Base-by-base conservation (phyloP, 2,113 vertebrate species). In the Acanthochromis polyacanthus region DNA sequence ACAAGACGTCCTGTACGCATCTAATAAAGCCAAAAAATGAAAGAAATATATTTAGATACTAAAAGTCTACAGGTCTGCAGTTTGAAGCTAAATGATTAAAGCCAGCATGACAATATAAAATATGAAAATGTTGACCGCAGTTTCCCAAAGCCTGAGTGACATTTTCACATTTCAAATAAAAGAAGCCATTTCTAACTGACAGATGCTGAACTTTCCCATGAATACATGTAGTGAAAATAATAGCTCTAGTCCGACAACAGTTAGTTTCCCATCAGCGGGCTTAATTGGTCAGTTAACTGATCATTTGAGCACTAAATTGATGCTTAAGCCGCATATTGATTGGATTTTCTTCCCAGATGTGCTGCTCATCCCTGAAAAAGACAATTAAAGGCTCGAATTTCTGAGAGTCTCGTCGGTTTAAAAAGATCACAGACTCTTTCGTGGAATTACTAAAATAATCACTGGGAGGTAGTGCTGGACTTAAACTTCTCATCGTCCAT, bases 251-350 rank as follows among this genome's bases (percentile, higher is more conserved):
- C 16, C 1, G 9, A 28, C n/a, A 28, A 19, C 20, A 17, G 1
- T 36, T 40, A 10, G 23, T 71, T 79, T 46, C 19, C 20, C 15
- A 25, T 70, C 48, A 40, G 5, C 36, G 28, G 14, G 43, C 51
- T 53, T 70, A 48, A 69, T 55, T 40, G 22, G 11, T 75, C 3
- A 75, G 58, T 73, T 45, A 74, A 53, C 4, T 3, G 2, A 81
- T 83, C 5, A 46, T 58, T 71, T 59, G 2, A 60, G 30, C 43
- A 48, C 46, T 28, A 80, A 64, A 77, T 38, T 32, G 53, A 36
- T 19, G 45, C 5, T 63, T 40, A 52, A n/a, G 52, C 25, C 57
- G 63, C 4, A 14, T 60, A 11, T 60, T 68, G 51, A 75, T 71
- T 63, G 4, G 20, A 38, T 61, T 30, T 48, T 28, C 32, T 11